Percentiles rank a stretch among this genome's conserved stretches.
phyloP scores from a whole-genome alignment of 2,797 vertebrate species.

The Gobio occitaniae region DNA sequence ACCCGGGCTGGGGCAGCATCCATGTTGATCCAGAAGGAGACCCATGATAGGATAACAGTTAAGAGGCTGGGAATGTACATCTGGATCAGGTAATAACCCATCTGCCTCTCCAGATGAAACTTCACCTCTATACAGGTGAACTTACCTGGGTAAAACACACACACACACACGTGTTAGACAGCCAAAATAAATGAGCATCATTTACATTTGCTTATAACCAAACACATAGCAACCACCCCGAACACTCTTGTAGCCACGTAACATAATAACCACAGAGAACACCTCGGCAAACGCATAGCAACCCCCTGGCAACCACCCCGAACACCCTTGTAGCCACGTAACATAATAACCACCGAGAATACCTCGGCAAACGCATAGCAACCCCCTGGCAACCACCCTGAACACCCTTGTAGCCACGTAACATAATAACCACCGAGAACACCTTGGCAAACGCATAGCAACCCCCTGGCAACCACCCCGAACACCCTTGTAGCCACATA shows the following conservation, averaged over 20 bases:
- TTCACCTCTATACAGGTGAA: constrained; percentile 97
- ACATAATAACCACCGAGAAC: neutral
- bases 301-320: neutral
- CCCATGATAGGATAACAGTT: constrained; percentile 95
- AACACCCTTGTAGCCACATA: neutral
- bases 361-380: neutral
- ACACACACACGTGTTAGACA: neutral
- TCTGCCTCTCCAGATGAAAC: constrained; percentile 95
- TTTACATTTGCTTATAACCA: neutral
- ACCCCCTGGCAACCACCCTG: neutral
- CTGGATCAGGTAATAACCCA: constrained; percentile 98
- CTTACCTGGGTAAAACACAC: constrained; percentile 79
- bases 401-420: neutral
- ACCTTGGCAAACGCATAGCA: neutral
- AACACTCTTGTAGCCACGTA: neutral
- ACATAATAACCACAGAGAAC: neutral
- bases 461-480: no score
- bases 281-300: neutral
- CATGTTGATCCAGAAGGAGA: constrained; percentile 98
- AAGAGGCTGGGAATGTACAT: constrained; percentile 97
- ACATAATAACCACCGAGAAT: neutral
- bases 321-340: neutral
- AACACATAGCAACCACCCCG: neutral
- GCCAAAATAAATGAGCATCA: neutral
- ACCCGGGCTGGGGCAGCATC: constrained; percentile 92